Base-by-base conservation (phyloP, 1,140 invertebrate species). In the Pseudoatta argentina region DNA sequence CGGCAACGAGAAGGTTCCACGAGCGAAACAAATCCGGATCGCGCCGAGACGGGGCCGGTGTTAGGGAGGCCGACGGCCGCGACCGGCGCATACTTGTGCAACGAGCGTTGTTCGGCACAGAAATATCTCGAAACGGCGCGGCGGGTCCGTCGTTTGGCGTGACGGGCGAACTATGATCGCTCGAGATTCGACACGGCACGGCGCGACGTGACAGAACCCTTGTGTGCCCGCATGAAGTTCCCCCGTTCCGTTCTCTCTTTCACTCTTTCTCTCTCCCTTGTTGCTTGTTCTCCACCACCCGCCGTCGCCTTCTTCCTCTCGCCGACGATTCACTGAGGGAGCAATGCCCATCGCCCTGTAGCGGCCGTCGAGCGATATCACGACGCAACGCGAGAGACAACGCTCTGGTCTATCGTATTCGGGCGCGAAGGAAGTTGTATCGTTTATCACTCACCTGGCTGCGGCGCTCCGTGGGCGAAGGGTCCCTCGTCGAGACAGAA, bases 391-490 rank as follows among this genome's bases (percentile, higher is more conserved):
- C 72, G 59, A 89, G 61, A 88, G 76, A 55, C 83, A 48, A 75
- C 81, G 14, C 30, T 69, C 48, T 48, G 77, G 64, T 72, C 72
- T 27, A 48, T 51, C 69, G 64, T 73, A 61, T 91, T 64, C 66
- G 75, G 66, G 77, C 87, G 90, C 86, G 87, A 87, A 93, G 88
- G 79, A 91, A 91, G 90, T 92, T 92, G 89, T 92, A 92, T 93
- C 91, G 92, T 93, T 93, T 91, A 93, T 94, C 93, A 94, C 93
- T 93, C 93, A 94, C 93, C 93, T 94, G 93, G 89, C 82, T 88
- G 85, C 85, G 86, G 77, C 88, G 91, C 85, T 93, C 91, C 87
- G 89, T 90, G 61, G 90, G 83, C 73, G 87, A 87, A 85, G 82
- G 89, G 86, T 92, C 90, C 90, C 83, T 88, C 91, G 91, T 91